Percentiles rank a stretch among this genome's conserved stretches.
Evolutionary conservation across 2,797 vertebrate genomes (phyloP).

Genomic region (Labroides dimidiatus): DNA sequence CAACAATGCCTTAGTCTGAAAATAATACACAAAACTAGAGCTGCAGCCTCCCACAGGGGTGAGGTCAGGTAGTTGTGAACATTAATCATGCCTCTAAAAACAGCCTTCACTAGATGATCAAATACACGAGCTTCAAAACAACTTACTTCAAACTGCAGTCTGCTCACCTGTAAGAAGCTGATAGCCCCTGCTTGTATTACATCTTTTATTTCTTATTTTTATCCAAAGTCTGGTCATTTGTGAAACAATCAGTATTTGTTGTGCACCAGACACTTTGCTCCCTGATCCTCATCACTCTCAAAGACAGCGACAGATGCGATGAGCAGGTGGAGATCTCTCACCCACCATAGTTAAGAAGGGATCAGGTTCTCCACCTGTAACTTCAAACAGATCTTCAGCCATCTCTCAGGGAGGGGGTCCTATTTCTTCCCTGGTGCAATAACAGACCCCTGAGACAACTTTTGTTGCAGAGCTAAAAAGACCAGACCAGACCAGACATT

Average conservation of each 20-base stretch:
- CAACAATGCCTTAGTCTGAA: constrained; percentile 21
- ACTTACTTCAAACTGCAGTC: constrained; percentile 27
- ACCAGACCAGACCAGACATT: constrained; percentile 51
- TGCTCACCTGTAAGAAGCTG: constrained; percentile 12
- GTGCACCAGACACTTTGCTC: not conserved
- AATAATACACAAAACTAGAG: constrained; percentile 36
- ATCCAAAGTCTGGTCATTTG: not conserved
- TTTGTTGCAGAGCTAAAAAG: constrained; percentile 49
- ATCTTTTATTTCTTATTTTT: not conserved
- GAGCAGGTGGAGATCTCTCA: constrained; percentile 63
- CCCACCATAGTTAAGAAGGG: constrained; percentile 56
- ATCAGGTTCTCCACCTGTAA: constrained; percentile 72
- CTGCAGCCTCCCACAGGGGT: constrained; percentile 36
- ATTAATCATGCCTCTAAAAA: constrained; percentile 47
- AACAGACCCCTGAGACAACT: constrained; percentile 50
- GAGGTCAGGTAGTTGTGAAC: constrained; percentile 38
- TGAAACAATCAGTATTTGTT: constrained; percentile 5
- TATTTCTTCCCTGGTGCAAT: constrained; percentile 55
- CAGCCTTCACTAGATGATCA: constrained; percentile 16
- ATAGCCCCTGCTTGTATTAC: constrained; percentile 23
- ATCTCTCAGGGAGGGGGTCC: constrained; percentile 48
- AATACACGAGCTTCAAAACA: constrained; percentile 35
- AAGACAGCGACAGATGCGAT: constrained; percentile 55
- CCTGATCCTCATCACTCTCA: constrained; percentile 31
- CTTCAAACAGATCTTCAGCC: constrained; percentile 67